A percentile compares a stretch with the other conserved stretches of the same genome.
These are phyloP conservation scores for Hetaerina titia DNA, from an alignment of 2,888 invertebrate species.

Conservation along the genomic window DNA sequence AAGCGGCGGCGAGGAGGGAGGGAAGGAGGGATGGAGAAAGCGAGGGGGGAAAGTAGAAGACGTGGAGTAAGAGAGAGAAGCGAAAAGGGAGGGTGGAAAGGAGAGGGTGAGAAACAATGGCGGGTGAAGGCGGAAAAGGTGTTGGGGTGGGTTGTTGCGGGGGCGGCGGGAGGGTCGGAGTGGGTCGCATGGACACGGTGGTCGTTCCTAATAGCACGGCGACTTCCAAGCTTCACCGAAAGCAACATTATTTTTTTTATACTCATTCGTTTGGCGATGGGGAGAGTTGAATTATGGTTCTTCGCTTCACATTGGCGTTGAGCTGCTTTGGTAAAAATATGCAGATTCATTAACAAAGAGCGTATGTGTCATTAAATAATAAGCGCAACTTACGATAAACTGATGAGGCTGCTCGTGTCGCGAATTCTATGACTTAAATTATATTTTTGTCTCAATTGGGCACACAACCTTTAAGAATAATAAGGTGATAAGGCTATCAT, in stretches of 20 bases:
- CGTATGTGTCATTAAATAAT: not conserved
- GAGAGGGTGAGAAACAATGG: not conserved
- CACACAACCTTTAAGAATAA: too few species aligned
- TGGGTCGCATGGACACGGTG: not conserved
- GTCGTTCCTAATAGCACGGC: not conserved
- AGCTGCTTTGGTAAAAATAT: not conserved
- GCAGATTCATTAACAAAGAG: not conserved
- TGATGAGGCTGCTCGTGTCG: not conserved
- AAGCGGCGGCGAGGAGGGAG: constrained; percentile 2
- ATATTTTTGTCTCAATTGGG: too few species aligned
- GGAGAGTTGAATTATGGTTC: not conserved
- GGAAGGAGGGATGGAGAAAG: not conserved
- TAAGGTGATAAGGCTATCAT: too few species aligned
- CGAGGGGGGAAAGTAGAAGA: not conserved
- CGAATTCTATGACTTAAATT: not conserved
- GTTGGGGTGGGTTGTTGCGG: not conserved
- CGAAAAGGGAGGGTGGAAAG: not conserved
- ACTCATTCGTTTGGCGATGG: not conserved
- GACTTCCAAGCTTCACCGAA: not conserved
- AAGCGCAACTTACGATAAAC: not conserved
- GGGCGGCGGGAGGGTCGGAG: not conserved
- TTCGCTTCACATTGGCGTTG: not conserved
- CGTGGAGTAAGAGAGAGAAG: not conserved
- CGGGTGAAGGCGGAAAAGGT: not conserved
- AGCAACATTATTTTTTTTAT: not conserved